These are phyloP conservation scores for Malthinus seriepunctatus DNA, from an alignment of 2,888 invertebrate genomes.

Conservation along the genomic window DNA sequence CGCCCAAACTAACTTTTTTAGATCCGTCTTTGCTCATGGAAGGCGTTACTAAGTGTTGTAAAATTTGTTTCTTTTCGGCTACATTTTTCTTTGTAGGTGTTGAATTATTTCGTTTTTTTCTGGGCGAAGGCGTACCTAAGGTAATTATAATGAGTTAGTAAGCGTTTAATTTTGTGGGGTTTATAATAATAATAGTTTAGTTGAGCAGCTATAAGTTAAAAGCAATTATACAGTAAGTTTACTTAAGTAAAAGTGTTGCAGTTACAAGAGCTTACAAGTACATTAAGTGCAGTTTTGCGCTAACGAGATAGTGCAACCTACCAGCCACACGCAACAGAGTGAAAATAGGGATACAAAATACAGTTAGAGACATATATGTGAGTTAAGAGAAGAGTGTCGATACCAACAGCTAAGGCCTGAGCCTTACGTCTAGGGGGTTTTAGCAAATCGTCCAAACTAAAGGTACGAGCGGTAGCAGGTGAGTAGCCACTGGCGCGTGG, in stretches of 20 bases:
- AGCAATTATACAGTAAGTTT: conserved; percentile 7
- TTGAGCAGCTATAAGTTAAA: conserved; percentile 12
- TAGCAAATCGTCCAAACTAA: conserved; percentile 88
- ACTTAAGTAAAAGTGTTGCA: conserved; percentile 4
- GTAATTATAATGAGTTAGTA: conserved; percentile 10
- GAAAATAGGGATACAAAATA: conserved; percentile 33
- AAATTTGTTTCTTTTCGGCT: conserved; percentile 77
- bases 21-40: conserved; percentile 65
- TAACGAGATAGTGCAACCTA: conserved; percentile 45
- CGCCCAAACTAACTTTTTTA: conserved; percentile 70
- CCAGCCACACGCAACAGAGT: conserved; percentile 57
- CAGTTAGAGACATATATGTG: conserved; percentile 26
- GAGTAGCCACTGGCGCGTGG: conserved; percentile 58
- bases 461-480: conserved; percentile 74
- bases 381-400: conserved; percentile 26
- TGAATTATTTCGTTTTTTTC: conserved; percentile 79
- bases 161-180: neutral
- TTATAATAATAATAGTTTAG: neutral
- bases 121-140: conserved; percentile 75
- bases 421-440: conserved; percentile 82
- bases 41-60: conserved; percentile 76
- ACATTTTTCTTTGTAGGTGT: conserved; percentile 75
- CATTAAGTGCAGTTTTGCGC: conserved; percentile 25
- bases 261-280: conserved; percentile 18
- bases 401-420: conserved; percentile 38